A percentile compares a stretch with the other conserved stretches of the same genome.
phyloP scores from a whole-genome alignment of 2,888 invertebrate genomes.

The Heliothis peltigera region DNA sequence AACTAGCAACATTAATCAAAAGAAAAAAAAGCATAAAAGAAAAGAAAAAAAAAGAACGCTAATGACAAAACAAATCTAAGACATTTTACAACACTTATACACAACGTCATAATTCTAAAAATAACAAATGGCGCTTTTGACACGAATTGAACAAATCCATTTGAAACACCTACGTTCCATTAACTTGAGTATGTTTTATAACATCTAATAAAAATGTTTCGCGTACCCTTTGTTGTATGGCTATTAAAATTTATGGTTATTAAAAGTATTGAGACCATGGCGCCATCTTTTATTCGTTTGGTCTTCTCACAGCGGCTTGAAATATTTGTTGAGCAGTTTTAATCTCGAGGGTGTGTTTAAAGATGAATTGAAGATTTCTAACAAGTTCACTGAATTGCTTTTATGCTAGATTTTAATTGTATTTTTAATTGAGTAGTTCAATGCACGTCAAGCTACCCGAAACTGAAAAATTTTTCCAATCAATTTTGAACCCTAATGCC shows the following conservation, averaged over 20 bases:
- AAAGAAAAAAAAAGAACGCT: conserved; percentile 31
- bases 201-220: conserved; percentile 54
- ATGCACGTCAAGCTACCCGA: too few species aligned
- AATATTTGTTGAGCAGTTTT: neutral
- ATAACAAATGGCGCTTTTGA: conserved; percentile 56
- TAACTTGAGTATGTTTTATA: conserved; percentile 61
- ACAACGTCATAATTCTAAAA: conserved; percentile 47
- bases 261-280: conserved; percentile 43
- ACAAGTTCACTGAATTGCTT: too few species aligned
- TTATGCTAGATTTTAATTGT: too few species aligned
- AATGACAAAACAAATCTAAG: conserved; percentile 55
- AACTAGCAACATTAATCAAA: conserved; percentile 31
- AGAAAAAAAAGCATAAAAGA: conserved; percentile 12
- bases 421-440: too few species aligned
- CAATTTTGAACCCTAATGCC: too few species aligned
- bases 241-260: conserved; percentile 51
- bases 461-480: too few species aligned
- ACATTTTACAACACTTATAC: conserved; percentile 40
- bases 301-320: neutral
- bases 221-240: conserved; percentile 47
- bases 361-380: too few species aligned
- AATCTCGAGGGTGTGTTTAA: too few species aligned
- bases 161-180: conserved; percentile 60
- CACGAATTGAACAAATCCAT: conserved; percentile 63
- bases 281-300: neutral